Base-by-base conservation (phyloP, 2,797 vertebrate species). In the Anabacerthia variegaticeps region DNA sequence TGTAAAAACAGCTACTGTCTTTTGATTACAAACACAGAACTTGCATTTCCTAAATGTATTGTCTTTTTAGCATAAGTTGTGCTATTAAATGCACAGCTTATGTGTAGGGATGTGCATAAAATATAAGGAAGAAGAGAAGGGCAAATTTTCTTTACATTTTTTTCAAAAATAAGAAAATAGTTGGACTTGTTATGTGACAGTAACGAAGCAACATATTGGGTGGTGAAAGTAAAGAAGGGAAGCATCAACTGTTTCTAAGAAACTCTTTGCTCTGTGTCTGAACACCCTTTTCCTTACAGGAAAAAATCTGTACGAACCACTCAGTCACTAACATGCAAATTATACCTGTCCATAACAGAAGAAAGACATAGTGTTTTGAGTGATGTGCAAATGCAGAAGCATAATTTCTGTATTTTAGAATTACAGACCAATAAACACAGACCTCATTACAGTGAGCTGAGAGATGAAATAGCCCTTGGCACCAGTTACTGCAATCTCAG, bases 171-270 rank as follows among this genome's bases (percentile, higher is more conserved):
- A 81, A 62, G 22, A 59, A 86, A 76, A 26, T 7, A 73, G 4
- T 88, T 85, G 44, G 54, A 93, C 30, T n/a, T 89, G 51, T 67
- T 68, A 69, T 49, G 43, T 84, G 85, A 54, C 48, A 71, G 65
- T 73, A 80, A 80, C 30, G 13, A 85, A 92, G 43, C 34, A 61
- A 46, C 8, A 43, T 86, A 73, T 6, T 10, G 7, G 12, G 56
- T 59, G 21, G n/a, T 82, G 8, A 36, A 73, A 80, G 36, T 54
- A n/a, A 24, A 90, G 15, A 61, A 81, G 24, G 48, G 52, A 89
- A 92, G 22, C 41, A 44, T 56, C 88, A 61, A 61, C 51, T 92
- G 5, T 52, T 92, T 86, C 74, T 77, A 74, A 56, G 34, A 85
- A 77, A 48, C 11, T 15, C 80, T 86, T 73, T 80, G 34, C 34